phyloP scores from a whole-genome alignment of 2,888 invertebrate genomes.

The Colletes collaris region DNA sequence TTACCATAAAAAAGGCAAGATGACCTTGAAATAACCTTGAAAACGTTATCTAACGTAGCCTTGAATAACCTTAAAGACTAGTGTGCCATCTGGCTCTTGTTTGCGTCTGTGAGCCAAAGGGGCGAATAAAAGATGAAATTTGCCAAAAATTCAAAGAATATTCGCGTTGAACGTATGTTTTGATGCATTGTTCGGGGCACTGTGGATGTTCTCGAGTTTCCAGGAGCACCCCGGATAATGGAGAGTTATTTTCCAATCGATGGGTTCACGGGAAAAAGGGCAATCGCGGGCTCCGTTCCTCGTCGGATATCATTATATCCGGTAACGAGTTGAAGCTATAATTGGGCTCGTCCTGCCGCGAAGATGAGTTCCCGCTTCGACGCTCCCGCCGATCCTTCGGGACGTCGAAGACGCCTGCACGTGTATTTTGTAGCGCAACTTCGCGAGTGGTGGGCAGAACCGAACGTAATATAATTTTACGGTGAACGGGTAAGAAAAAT shows the following conservation, averaged over 20 bases:
- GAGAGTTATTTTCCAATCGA: slow-evolving; percentile 5
- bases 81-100: no score
- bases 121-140: no score
- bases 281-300: neutral
- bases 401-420: slow-evolving; percentile 8
- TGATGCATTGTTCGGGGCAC: neutral
- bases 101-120: no score
- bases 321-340: slow-evolving; percentile 63
- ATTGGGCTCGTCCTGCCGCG: slow-evolving; percentile 66
- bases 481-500: no score
- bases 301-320: slow-evolving; percentile 49
- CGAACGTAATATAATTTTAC: no score
- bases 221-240: neutral
- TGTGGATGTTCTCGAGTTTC: neutral
- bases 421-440: neutral
- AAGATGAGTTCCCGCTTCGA: slow-evolving; percentile 57
- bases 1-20: no score
- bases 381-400: slow-evolving; percentile 37
- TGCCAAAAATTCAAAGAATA: no score
- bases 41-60: no score
- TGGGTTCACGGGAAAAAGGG: neutral
- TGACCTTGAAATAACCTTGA: no score
- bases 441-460: no score
- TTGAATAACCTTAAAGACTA: no score
- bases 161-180: no score